These are phyloP conservation scores for Nasua narica DNA, from an alignment of 2,797 vertebrate genomes.

Conservation along the genomic window DNA sequence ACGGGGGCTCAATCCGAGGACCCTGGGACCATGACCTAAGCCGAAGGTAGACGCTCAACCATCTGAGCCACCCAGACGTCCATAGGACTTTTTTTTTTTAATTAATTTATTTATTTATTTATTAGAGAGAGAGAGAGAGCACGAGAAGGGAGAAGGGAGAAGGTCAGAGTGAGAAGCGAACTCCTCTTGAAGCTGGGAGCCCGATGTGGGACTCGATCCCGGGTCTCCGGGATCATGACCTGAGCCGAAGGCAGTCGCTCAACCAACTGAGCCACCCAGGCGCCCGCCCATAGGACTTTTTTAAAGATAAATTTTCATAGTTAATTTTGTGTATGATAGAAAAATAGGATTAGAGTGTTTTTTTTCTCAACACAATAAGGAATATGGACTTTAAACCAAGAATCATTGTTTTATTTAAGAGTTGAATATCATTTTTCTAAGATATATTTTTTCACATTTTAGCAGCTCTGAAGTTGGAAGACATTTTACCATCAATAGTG, in stretches of 20 bases:
- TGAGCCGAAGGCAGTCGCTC: neutral
- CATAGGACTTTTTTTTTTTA: neutral
- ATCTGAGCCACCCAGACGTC: neutral
- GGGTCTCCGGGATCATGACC: neutral
- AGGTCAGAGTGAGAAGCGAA: neutral
- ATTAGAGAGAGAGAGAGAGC: neutral
- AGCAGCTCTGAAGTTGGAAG: neutral
- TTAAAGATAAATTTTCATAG: neutral
- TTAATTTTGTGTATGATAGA: slow-evolving; percentile 4
- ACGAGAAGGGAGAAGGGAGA: neutral
- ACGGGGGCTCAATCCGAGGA: neutral
- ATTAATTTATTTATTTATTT: neutral
- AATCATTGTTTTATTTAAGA: neutral
- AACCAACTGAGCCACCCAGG: neutral
- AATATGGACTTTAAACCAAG: neutral
- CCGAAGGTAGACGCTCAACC: neutral
- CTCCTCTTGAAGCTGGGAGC: neutral
- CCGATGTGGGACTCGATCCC: rapidly evolving
- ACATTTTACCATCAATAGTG: neutral
- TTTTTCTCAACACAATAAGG: neutral
- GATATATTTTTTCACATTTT: neutral
- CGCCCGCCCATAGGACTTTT: neutral
- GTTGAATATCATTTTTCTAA: neutral
- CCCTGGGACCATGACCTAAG: neutral
- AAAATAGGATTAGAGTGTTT: neutral